Percentiles rank a stretch among this genome's conserved stretches.
phyloP scores from a whole-genome alignment of 2,113 vertebrate species.

The Hemiprocne comata region DNA sequence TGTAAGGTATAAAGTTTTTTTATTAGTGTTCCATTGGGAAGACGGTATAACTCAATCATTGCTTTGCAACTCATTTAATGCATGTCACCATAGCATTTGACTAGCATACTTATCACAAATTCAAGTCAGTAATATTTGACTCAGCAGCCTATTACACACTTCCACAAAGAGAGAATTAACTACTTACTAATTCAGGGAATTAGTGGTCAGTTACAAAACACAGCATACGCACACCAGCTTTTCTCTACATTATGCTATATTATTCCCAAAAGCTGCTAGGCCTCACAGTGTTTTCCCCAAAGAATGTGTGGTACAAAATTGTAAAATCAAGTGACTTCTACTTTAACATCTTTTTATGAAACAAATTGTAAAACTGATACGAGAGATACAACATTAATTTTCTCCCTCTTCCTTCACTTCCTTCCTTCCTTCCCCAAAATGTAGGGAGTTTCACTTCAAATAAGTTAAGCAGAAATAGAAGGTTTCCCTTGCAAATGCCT shows the following conservation, averaged over 20 bases:
- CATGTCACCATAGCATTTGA: conserved; percentile 22
- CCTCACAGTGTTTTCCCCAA: not conserved
- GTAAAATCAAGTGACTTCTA: not conserved
- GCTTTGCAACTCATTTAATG: conserved; percentile 46
- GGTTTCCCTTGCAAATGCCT: not conserved
- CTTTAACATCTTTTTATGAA: not conserved
- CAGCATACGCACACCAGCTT: not conserved
- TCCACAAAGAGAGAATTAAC: conserved; percentile 35
- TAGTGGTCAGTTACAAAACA: conserved; percentile 27
- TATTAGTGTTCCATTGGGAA: conserved; percentile 40
- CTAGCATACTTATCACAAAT: conserved; percentile 5
- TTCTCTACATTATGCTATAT: not conserved
- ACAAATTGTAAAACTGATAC: not conserved
- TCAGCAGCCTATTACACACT: not conserved
- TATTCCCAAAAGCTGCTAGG: not conserved
- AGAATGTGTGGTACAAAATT: not conserved
- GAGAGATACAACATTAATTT: not conserved
- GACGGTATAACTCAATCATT: conserved; percentile 14
- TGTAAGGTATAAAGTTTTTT: conserved; percentile 62
- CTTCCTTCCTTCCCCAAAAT: not conserved
- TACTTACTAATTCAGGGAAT: conserved; percentile 38
- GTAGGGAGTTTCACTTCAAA: not conserved
- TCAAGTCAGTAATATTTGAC: conserved; percentile 37
- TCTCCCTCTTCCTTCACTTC: not conserved
- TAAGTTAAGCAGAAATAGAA: not conserved